These are phyloP conservation scores for Papilio elwesi DNA, from an alignment of 2,888 invertebrate genomes.

Conservation along the genomic window DNA sequence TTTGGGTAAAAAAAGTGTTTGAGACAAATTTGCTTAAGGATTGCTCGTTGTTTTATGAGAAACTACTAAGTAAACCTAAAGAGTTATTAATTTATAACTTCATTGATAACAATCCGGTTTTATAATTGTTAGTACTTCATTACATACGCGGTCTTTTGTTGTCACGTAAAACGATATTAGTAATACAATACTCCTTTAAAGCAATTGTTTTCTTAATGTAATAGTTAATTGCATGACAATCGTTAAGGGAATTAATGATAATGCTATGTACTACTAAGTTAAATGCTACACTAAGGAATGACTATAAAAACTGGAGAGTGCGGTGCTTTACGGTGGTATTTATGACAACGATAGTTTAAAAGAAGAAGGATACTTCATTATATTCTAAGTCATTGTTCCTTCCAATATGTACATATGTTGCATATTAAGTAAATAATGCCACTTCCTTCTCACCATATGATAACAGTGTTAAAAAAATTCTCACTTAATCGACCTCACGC, in stretches of 20 bases:
- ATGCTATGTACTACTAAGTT: not conserved
- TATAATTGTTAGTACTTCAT: constrained; percentile 16
- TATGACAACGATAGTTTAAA: no score
- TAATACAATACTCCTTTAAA: constrained; percentile 5
- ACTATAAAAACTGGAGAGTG: no score
- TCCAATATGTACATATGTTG: not conserved
- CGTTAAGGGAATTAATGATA: not conserved
- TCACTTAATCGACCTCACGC: not conserved
- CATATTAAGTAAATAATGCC: not conserved
- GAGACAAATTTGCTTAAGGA: not conserved
- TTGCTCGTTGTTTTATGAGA: not conserved
- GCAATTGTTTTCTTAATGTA: constrained; percentile 3
- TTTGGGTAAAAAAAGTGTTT: no score
- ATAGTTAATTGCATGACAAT: constrained; percentile 6
- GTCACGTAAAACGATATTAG: constrained; percentile 1
- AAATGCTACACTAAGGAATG: no score
- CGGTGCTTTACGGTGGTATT: no score
- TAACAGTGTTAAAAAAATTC: constrained; percentile 27
- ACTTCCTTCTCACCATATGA: constrained; percentile 3
- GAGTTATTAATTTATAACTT: constrained; percentile 16
- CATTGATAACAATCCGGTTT: constrained; percentile 9
- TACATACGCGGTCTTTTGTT: constrained; percentile 10
- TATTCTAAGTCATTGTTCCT: not conserved
- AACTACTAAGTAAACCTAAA: not conserved
- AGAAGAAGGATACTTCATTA: not conserved